These are phyloP conservation scores for Eumerus sabulonum DNA, from an alignment of 2,888 invertebrate species.

Conservation along the genomic window DNA sequence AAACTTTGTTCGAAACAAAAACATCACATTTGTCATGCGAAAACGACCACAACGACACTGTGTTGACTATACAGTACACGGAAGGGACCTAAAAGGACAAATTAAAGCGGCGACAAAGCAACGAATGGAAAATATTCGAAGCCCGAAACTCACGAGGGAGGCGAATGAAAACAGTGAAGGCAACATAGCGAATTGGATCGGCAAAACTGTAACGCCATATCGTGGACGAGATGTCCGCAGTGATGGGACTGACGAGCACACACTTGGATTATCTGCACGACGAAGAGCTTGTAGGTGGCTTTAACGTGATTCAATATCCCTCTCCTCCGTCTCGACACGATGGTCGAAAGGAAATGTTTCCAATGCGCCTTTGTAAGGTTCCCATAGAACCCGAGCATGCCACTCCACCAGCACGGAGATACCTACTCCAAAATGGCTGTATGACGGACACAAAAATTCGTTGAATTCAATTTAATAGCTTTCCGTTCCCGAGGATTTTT, in stretches of 20 bases:
- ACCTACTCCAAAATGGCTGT: background rate
- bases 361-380: background rate
- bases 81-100: slow-evolving; percentile 47
- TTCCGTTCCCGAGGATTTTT: slow-evolving; percentile 22
- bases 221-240: background rate
- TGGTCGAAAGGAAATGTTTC: slow-evolving; percentile 16
- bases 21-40: slow-evolving; percentile 64
- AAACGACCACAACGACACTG: slow-evolving; percentile 28
- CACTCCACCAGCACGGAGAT: slow-evolving; percentile 13
- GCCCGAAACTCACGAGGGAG: background rate
- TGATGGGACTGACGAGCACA: background rate
- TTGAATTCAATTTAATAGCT: slow-evolving; percentile 45
- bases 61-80: slow-evolving; percentile 24
- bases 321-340: slow-evolving; percentile 23
- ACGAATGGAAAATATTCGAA: slow-evolving; percentile 29
- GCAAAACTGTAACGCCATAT: slow-evolving; percentile 21
- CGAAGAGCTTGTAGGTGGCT: slow-evolving; percentile 51
- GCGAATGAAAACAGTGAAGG: slow-evolving; percentile 5
- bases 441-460: background rate
- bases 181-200: slow-evolving; percentile 33
- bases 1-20: slow-evolving; percentile 61
- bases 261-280: too few species aligned
- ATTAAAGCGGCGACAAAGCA: slow-evolving; percentile 39
- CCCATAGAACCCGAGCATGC: slow-evolving; percentile 20
- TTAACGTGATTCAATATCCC: slow-evolving; percentile 59